Evolutionary conservation across 2,797 vertebrate genomes (phyloP), one percentile per base, ranked within the genome.

Genomic region (Parauchenoglanis punctatus): DNA sequence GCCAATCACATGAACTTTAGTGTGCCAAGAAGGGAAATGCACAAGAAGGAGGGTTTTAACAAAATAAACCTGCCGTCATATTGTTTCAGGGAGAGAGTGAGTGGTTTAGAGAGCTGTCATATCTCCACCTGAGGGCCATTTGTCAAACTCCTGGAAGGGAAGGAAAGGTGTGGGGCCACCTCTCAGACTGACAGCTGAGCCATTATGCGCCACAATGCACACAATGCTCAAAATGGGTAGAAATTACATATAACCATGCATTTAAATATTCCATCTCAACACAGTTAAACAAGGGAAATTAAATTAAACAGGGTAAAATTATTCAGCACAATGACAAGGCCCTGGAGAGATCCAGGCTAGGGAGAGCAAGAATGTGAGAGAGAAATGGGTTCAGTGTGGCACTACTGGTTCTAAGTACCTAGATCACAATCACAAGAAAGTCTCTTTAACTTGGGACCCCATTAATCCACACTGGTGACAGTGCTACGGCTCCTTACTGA

Each of bases 81-180:
- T 83, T 91, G 76, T 67, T 59, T 6, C 54, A 44, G 90, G 89
- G 67, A 90, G 85, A 91, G 84, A 87, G 63, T 63, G 91, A 92
- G 90, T 81, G 84, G 87, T 90, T 90, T 86, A 87, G 90, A 72
- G 87, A 11, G 80, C 89, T 92, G 91, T 91, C 93, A 91, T 89
- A 91, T 91, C 87, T 40, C 91, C 91, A 93, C 89, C 90, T 59
- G 81, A 87, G 88, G 84, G 90, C 86, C 91, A 90, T 92, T 94
- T 90, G 92, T 88, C 90, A 91, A 85, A 87, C 68, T 65, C 80
- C 78, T 75, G 77, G 78, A 82, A 58, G 49, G 70, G 49, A 88
- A 58, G 18, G 65, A 35, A 77, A 59, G 35, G 75, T 68, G 61
- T 31, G 84, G 54, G 56, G 78, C 44, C 52, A 40, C 63, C 15